Conservation (phyloP, 1,140 invertebrate species). For the Ganaspis sp. region DNA sequence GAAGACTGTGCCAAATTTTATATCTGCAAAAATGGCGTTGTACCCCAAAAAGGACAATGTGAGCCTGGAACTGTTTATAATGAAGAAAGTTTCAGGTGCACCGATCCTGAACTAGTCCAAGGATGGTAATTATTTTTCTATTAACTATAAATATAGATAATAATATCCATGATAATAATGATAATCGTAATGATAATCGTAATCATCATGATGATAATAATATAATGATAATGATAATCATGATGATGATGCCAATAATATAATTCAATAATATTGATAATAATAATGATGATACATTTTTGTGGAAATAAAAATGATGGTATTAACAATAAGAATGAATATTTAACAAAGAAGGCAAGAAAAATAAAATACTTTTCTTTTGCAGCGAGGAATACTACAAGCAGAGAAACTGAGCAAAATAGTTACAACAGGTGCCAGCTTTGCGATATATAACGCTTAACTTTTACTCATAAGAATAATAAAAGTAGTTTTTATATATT, state of each 20-base stretch:
- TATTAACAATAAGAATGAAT: too few relatives aligned
- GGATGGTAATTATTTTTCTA: slow-evolving; percentile 82
- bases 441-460: slow-evolving; percentile 49
- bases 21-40: slow-evolving; percentile 87
- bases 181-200: too few relatives aligned
- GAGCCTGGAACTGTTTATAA: slow-evolving; percentile 87
- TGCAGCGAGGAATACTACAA: slow-evolving; percentile 82
- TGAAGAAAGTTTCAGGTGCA: slow-evolving; percentile 87
- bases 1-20: slow-evolving; percentile 92
- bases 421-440: slow-evolving; percentile 32
- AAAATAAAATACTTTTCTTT: slow-evolving; percentile 60
- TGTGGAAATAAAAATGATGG: too few relatives aligned
- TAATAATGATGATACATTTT: too few relatives aligned
- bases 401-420: slow-evolving; percentile 32
- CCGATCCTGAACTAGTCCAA: slow-evolving; percentile 86
- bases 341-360: too few relatives aligned
- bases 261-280: too few relatives aligned
- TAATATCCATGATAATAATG: too few relatives aligned
- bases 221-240: too few relatives aligned
- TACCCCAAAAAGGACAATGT: slow-evolving; percentile 86
- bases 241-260: too few relatives aligned
- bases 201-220: too few relatives aligned
- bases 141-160: too few relatives aligned
- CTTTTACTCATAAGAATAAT: slow-evolving; percentile 60
- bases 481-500: slow-evolving; percentile 46